Base-by-base conservation (phyloP, 2,797 vertebrate species). In the Psittacula echo region DNA sequence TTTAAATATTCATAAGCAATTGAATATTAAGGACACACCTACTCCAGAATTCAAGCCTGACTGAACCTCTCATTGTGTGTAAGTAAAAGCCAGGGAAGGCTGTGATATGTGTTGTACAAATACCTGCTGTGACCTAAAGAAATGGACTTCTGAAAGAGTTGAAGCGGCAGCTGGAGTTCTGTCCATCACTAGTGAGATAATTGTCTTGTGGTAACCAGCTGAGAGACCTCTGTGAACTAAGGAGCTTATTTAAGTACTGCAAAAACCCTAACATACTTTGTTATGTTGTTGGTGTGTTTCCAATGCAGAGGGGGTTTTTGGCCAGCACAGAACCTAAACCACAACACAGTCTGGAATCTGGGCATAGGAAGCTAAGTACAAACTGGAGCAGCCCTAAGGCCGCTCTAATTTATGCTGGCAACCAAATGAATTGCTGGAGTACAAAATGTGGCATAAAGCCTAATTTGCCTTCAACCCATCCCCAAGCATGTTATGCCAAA, bases 1-100 rank as follows among this genome's bases (percentile, higher is more conserved):
- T 97, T 97, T 97, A 97, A 98, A 98, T 97, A 97, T 98, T 97
- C 96, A 97, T 97, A 94, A 97, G 91, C 79, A 76, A 75, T 86
- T 90, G 71, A 97, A 91, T 93, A 93, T 88, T 45, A 53, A 91
- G 96, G 93, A 94, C 97, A 96, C 87, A 95, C 96, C 97, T 95
- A 97, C 91, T 78, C 29, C 22, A 90, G 84, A 1, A 54, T 90
- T 97, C 73, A 86, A 89, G 74, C 65, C 62, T 93, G 73, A 85
- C 61, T 30, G 66, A 95, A 76, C 23, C 15, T 86, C 51, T 91
- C 54, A 10, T 39, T 94, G 50, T 61, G 34, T 9, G 15, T 17
- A 27, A 21, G 10, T 78, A 88, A 94, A 87, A 89, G 32, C n/a
- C 68, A 70, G 91, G 60, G 19, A 87, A 71, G 76, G 30, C 64